These are phyloP conservation scores for Acanthornis magna DNA, from an alignment of 2,797 vertebrate genomes.

Conservation along the genomic window DNA sequence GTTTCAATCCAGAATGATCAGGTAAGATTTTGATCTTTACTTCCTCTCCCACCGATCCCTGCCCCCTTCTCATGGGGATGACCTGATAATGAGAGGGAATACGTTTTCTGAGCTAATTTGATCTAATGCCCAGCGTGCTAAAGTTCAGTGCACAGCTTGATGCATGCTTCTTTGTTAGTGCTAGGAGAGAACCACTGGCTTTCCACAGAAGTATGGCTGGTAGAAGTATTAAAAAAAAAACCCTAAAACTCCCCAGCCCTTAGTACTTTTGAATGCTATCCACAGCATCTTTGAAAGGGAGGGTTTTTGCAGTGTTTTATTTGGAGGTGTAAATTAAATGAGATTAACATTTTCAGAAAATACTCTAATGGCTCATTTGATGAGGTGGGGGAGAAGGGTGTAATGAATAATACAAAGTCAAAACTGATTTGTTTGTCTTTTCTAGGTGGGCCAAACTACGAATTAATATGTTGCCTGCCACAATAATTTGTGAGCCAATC, in stretches of 20 bases:
- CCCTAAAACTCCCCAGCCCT: rapidly evolving
- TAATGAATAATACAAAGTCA: neutral
- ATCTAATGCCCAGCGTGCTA: neutral
- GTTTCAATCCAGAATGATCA: constrained; percentile 93
- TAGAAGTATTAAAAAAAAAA: neutral
- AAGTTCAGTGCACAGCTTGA: neutral
- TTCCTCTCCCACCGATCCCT: neutral
- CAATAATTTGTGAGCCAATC: constrained; percentile 91
- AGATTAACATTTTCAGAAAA: neutral
- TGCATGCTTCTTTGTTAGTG: neutral
- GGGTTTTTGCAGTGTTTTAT: neutral
- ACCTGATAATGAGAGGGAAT: neutral
- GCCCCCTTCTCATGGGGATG: neutral
- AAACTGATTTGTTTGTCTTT: neutral
- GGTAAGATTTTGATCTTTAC: constrained; percentile 65
- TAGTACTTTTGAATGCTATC: neutral
- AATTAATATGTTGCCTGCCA: constrained; percentile 96
- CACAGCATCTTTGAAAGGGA: neutral
- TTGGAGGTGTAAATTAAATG: neutral
- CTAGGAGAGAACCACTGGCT: neutral
- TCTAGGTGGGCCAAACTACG: constrained; percentile 93
- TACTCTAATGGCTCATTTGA: neutral
- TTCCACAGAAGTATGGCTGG: neutral
- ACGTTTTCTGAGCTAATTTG: neutral
- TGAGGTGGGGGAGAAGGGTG: neutral